Evolutionary conservation across 2,888 invertebrate genomes (phyloP).

Genomic region (Noctua comes): DNA sequence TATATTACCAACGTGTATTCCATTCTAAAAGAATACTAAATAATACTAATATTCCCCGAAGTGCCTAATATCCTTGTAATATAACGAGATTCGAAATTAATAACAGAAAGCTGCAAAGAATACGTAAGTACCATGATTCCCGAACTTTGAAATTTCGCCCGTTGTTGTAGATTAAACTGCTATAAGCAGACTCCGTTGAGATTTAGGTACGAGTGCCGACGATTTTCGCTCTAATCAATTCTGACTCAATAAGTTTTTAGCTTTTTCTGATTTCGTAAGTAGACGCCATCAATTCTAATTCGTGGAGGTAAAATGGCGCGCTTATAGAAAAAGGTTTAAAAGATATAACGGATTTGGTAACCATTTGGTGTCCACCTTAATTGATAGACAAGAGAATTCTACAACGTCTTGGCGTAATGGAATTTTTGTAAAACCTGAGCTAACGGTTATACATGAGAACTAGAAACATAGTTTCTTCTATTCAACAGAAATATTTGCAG

Average conservation of each 20-base stretch:
- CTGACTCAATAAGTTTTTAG: constrained; percentile 54
- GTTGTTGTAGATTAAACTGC: constrained; percentile 63
- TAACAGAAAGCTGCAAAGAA: constrained; percentile 58
- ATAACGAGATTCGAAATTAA: constrained; percentile 49
- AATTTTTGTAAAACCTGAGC: background rate
- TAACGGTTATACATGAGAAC: background rate
- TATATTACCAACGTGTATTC: constrained; percentile 13
- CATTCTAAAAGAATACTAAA: constrained; percentile 28
- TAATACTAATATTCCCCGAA: constrained; percentile 5
- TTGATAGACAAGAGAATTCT: background rate
- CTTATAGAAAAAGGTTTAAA: background rate
- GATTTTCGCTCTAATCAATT: constrained; percentile 59
- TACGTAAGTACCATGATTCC: constrained; percentile 50
- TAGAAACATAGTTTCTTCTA: background rate
- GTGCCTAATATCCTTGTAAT: constrained; percentile 40
- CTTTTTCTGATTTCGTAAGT: constrained; percentile 50
- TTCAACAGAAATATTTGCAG: background rate
- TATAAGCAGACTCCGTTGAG: constrained; percentile 58
- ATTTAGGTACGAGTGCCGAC: constrained; percentile 52
- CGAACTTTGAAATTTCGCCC: constrained; percentile 50
- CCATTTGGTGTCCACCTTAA: background rate
- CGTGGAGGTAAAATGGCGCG: background rate
- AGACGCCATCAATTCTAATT: constrained; percentile 25
- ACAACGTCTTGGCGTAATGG: background rate
- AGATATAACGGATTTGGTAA: background rate